Base-by-base conservation (phyloP, 2,797 vertebrate genomes). In the Enteromius argenteus region DNA sequence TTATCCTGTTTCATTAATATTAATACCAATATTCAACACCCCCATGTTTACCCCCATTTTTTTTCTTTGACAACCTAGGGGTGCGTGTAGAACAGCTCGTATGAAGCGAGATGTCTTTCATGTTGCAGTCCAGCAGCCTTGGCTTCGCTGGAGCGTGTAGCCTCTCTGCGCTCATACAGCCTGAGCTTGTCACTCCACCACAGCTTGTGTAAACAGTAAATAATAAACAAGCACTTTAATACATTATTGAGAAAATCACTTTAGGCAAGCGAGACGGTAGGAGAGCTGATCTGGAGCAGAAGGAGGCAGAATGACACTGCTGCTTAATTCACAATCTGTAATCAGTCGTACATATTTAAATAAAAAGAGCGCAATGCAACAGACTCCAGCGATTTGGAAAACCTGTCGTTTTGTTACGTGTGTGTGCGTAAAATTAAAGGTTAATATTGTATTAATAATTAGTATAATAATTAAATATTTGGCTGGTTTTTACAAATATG, bases 191-290 rank as follows among this genome's bases (percentile, higher is more conserved):
- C 91, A 90, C 89, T 92, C 92, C 90, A 91, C 90, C 89, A 91
- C 91, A 93, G 91, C 92, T 79, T 91, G 90, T 94, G 94, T 94
- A 94, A 95, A 94, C 93, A 93, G 93, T 93, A 95, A 94, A 95
- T 95, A 94, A 94, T 94, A 94, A 95, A 95, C 94, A 94, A 94
- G 92, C 84, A 87, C 91, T 93, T 91, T 93, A 91, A 95, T 94
- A 92, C 90, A 94, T 95, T 94, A 95, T 94, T 94, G 91, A 95
- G 92, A 90, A 93, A 94, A 94, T 92, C 93, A 94, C 92, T 94
- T 93, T 93, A 93, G 92, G 93, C 94, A 93, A 93, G 92, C 91
- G 91, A 92, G 91, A 93, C 92, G 90, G 92, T 92, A 91, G 92
- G 92, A 94, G 92, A 92, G 62, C 90, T 66, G 44, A 68, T 77